phyloP scores from a whole-genome alignment of 2,113 vertebrate genomes.

The Pionites leucogaster region DNA sequence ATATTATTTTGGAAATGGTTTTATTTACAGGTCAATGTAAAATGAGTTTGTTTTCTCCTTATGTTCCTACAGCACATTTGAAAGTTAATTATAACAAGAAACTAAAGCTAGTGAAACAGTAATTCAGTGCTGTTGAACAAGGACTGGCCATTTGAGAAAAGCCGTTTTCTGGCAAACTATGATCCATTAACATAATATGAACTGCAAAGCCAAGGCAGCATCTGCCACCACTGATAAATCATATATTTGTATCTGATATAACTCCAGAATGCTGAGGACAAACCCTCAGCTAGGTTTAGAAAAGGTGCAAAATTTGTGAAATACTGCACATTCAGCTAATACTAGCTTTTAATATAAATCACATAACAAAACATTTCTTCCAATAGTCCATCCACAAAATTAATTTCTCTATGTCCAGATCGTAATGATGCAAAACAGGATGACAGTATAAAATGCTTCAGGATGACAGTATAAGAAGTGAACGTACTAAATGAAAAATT shows the following conservation, averaged over 20 bases:
- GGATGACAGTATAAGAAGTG: not conserved
- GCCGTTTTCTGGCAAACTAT: not conserved
- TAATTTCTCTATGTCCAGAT: not conserved
- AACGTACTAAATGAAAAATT: not conserved
- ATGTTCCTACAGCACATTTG: not conserved
- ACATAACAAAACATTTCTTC: not conserved
- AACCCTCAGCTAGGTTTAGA: not conserved
- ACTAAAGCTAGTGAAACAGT: not conserved
- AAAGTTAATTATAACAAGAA: constrained; percentile 38
- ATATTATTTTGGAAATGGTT: not conserved
- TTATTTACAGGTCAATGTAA: constrained; percentile 42
- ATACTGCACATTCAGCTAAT: not conserved
- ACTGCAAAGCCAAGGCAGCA: not conserved
- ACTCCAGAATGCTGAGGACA: not conserved
- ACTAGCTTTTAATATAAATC: not conserved
- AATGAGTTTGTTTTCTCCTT: constrained; percentile 24
- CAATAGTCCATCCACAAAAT: not conserved
- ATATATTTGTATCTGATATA: not conserved
- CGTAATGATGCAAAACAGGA: not conserved
- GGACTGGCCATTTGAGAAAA: constrained; percentile 6
- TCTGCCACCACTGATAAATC: constrained; percentile 16
- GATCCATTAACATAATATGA: not conserved
- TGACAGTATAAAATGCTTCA: not conserved
- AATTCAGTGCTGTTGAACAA: constrained; percentile 34
- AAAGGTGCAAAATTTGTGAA: not conserved